A percentile compares a stretch with the other conserved stretches of the same genome.
Evolutionary conservation across 2,888 invertebrate species (phyloP).

Genomic region (Brachynemurus nebulosus): DNA sequence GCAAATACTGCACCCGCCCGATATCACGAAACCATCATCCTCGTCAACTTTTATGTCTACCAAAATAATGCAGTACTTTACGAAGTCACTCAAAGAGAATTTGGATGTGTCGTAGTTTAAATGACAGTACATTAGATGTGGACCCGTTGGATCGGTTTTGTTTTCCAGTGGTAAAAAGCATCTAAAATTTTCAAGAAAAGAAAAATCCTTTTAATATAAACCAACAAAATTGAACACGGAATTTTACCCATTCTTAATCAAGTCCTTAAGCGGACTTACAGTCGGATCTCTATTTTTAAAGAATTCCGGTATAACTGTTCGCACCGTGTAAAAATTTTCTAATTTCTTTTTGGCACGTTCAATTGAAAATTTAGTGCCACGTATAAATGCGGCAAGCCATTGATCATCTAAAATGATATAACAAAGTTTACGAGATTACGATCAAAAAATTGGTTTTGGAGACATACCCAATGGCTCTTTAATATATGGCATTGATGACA

Average conservation of each 20-base stretch:
- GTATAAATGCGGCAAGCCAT: too few relatives aligned
- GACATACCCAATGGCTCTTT: constrained; percentile 38
- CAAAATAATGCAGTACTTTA: constrained; percentile 38
- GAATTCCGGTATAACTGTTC: too few relatives aligned
- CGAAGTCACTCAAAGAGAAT: constrained; percentile 34
- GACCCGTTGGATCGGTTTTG: constrained; percentile 30
- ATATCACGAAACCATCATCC: constrained; percentile 42
- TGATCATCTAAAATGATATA: too few relatives aligned
- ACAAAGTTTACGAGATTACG: neutral
- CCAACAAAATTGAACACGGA: too few relatives aligned
- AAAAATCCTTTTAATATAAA: neutral
- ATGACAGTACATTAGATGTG: constrained; percentile 38
- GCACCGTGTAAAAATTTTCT: too few relatives aligned
- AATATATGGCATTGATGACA: constrained; percentile 40
- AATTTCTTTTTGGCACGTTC: too few relatives aligned
- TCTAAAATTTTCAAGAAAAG: too few relatives aligned
- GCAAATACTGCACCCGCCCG: constrained; percentile 38
- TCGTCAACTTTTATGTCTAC: constrained; percentile 44
- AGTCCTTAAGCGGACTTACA: too few relatives aligned
- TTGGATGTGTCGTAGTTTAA: constrained; percentile 34
- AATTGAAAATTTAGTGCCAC: too few relatives aligned
- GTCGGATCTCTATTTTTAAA: too few relatives aligned
- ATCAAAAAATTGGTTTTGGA: too few relatives aligned
- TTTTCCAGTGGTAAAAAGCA: constrained; percentile 25
- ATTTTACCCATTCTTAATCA: too few relatives aligned